phyloP scores from a whole-genome alignment of 2,888 invertebrate species.

The Tethea ocularis region DNA sequence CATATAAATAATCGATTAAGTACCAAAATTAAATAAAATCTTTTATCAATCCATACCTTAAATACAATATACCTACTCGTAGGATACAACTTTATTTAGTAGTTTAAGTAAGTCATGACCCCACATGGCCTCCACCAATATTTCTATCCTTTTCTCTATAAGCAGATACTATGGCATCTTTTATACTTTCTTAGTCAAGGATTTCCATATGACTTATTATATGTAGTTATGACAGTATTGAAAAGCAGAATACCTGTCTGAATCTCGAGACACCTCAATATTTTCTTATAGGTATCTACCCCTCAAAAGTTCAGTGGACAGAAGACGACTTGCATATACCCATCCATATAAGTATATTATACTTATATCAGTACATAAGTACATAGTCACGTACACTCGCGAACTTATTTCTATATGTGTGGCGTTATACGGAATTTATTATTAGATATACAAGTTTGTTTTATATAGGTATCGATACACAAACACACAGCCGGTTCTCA shows the following conservation, averaged over 20 bases:
- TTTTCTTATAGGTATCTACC: conserved; percentile 4
- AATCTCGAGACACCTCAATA: conserved; percentile 3
- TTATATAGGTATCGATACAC: conserved; percentile 42
- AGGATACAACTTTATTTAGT: too few relatives aligned
- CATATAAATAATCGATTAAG: too few relatives aligned
- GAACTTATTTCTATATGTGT: conserved; percentile 42
- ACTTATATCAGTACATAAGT: neutral
- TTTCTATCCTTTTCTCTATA: too few relatives aligned
- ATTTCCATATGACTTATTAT: neutral
- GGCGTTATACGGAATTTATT: conserved; percentile 31
- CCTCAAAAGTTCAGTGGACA: conserved; percentile 31
- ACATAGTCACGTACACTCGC: conserved; percentile 18
- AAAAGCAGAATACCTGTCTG: neutral
- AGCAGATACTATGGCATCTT: too few relatives aligned
- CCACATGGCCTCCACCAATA: too few relatives aligned
- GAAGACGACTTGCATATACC: conserved; percentile 38
- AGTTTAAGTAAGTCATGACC: too few relatives aligned
- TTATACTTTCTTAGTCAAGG: neutral
- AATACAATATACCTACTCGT: too few relatives aligned
- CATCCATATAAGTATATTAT: conserved; percentile 10
- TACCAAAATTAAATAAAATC: too few relatives aligned
- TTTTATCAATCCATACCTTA: too few relatives aligned
- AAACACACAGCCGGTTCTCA: conserved; percentile 53
- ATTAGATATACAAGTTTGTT: conserved; percentile 21
- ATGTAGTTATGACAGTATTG: neutral